A percentile compares a stretch with the other conserved stretches of the same genome.
phyloP scores from a whole-genome alignment of 2,888 invertebrate species.

The Oxystoma pomonae region DNA sequence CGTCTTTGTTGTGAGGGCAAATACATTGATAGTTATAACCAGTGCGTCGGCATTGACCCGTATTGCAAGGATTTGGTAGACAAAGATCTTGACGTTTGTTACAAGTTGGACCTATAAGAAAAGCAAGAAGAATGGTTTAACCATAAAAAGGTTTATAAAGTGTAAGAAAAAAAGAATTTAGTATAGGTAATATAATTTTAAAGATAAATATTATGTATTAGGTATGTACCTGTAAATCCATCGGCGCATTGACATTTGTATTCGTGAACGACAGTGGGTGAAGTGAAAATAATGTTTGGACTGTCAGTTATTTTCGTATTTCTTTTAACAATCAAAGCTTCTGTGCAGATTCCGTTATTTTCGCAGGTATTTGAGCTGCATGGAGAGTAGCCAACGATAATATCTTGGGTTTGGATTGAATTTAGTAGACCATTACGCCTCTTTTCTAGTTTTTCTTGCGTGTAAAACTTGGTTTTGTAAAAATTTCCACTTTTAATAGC shows the following conservation, averaged over 20 bases:
- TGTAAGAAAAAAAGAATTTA: no score
- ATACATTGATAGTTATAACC: slow-evolving; percentile 81
- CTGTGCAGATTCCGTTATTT: slow-evolving; percentile 74
- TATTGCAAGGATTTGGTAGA: slow-evolving; percentile 83
- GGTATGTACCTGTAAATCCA: slow-evolving; percentile 67
- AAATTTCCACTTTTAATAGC: slow-evolving; percentile 58
- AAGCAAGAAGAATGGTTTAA: neutral
- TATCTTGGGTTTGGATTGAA: slow-evolving; percentile 57
- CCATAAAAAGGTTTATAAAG: no score
- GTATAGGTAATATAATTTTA: no score
- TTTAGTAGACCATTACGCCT: slow-evolving; percentile 63
- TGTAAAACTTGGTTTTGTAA: slow-evolving; percentile 61
- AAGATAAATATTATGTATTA: no score
- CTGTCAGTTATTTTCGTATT: slow-evolving; percentile 76
- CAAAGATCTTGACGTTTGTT: slow-evolving; percentile 89
- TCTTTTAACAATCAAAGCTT: slow-evolving; percentile 64
- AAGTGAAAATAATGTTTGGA: slow-evolving; percentile 75
- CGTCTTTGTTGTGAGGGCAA: slow-evolving; percentile 75
- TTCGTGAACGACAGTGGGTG: slow-evolving; percentile 74
- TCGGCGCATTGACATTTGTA: slow-evolving; percentile 78
- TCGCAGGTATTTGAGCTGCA: slow-evolving; percentile 70
- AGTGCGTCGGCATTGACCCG: slow-evolving; percentile 79
- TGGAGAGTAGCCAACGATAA: slow-evolving; percentile 73
- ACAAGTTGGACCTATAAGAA: slow-evolving; percentile 75
- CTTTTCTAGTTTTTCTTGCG: slow-evolving; percentile 60